A percentile compares a stretch with the other conserved stretches of the same genome.
These are phyloP conservation scores for Archips xylosteana DNA, from an alignment of 2,888 invertebrate species.

Conservation along the genomic window DNA sequence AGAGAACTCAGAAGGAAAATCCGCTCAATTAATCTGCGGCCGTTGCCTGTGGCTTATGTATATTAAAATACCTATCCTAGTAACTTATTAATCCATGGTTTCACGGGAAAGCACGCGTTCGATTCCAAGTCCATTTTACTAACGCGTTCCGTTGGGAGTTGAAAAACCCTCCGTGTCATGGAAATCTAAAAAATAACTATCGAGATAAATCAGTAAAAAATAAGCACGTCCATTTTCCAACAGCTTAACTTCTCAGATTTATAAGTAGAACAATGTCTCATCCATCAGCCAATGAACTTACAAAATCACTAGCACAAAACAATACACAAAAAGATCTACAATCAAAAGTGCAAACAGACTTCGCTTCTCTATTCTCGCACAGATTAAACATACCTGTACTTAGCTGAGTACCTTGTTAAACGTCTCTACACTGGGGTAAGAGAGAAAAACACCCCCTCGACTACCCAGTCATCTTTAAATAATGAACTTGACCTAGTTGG, in stretches of 20 bases:
- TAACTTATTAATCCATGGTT: not conserved
- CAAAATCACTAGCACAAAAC: not conserved
- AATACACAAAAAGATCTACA: not conserved
- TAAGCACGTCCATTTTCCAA: too few species aligned
- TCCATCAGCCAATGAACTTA: not conserved
- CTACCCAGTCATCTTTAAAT: conserved; percentile 57
- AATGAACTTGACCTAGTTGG: conserved; percentile 75
- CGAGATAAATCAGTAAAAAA: too few species aligned
- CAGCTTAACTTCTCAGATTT: not conserved
- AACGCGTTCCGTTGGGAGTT: not conserved
- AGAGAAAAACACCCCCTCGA: conserved; percentile 40
- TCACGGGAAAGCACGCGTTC: not conserved
- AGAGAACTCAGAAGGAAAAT: not conserved
- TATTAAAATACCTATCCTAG: not conserved
- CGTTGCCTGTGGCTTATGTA: not conserved
- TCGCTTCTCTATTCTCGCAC: not conserved
- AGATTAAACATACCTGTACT: not conserved
- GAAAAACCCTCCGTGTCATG: not conserved
- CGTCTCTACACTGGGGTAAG: conserved; percentile 1
- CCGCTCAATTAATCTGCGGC: conserved; percentile 16
- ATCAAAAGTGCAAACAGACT: not conserved
- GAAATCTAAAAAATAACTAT: not conserved
- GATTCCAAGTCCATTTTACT: not conserved
- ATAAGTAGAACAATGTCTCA: too few species aligned
- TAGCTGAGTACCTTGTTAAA: not conserved